These are phyloP conservation scores for Pseudochirops cupreus DNA, from an alignment of 2,797 vertebrate species.

Conservation along the genomic window DNA sequence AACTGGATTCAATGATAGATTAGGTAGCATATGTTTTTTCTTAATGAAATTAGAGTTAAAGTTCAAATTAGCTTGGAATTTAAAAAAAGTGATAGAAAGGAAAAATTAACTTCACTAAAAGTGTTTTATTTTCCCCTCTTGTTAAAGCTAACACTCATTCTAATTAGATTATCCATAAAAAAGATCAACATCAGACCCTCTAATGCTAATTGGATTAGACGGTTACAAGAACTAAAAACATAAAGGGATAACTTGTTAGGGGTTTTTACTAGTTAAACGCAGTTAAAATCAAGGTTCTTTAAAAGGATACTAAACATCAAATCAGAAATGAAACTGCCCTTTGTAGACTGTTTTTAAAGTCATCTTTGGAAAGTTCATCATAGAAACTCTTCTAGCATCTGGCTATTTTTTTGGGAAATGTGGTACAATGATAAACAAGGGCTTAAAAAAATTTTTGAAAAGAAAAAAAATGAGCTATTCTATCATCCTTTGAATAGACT, in stretches of 20 bases:
- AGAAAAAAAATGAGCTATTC: conserved; percentile 46
- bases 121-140: not conserved
- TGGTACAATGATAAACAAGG: not conserved
- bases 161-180: not conserved
- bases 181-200: not conserved
- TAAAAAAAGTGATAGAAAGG: not conserved
- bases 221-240: not conserved
- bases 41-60: not conserved
- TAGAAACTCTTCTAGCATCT: conserved; percentile 35
- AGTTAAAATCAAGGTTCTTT: not conserved
- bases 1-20: too few species aligned
- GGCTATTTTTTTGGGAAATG: not conserved
- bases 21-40: too few species aligned
- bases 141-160: conserved; percentile 20
- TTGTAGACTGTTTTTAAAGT: not conserved
- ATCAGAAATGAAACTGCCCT: not conserved
- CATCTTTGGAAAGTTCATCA: conserved; percentile 6
- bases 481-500: too few species aligned
- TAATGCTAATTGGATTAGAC: conserved; percentile 18
- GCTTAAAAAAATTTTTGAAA: conserved; percentile 36
- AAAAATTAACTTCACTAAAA: not conserved
- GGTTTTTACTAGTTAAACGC: not conserved
- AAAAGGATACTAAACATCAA: not conserved
- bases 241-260: not conserved
- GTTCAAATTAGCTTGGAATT: not conserved